Base-by-base conservation (phyloP, 1,140 invertebrate genomes). In the Macrosteles quadrilineatus region DNA sequence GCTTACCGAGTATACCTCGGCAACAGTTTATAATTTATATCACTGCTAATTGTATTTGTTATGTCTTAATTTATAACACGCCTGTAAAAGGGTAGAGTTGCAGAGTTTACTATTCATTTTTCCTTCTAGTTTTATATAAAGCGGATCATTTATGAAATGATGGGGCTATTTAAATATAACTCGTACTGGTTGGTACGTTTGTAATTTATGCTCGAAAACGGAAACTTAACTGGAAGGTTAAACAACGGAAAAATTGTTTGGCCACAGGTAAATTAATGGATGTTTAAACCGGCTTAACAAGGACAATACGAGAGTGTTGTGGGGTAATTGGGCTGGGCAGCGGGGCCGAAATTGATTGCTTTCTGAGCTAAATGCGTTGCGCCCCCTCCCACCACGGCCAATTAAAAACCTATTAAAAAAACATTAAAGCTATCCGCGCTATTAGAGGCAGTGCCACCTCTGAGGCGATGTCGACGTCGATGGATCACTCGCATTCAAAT, bases 361-460 rank as follows among this genome's bases (percentile, higher is more conserved):
- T 50, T 19, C 21, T 17, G 47, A 50, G 47, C 6, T 40, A 40
- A 40, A 17, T 40, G 36, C 36, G 36, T 40, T 40, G 17, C 4
- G 47, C 14, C 47, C 47, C 47, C 47, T 21, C 21, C 47, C 47
- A 21, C 47, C 14, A 4, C 21, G 47, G 47, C 47, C 47, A 50
- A 50, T 50, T 50, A 50, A 50, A 50, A 50, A 50, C 47, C 47
- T 50, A 50, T 50, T 50, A 50, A 50, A 50, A 50, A 50, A 50
- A 21, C 47, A 50, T 50, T 50, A 50, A 50, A 50, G 47, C n/a
- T 50, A 50, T 50, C 47, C 47, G 47, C 14, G 47, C 47, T 50
- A 50, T 50, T 50, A 50, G 36, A 9, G 21, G 14, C 4, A 19
- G 47, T 50, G 14, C 47, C 14, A 50, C 47, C 47, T 19, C 47